Evolutionary conservation across 2,888 invertebrate genomes (phyloP).

Genomic region (Tiliacea citrago): DNA sequence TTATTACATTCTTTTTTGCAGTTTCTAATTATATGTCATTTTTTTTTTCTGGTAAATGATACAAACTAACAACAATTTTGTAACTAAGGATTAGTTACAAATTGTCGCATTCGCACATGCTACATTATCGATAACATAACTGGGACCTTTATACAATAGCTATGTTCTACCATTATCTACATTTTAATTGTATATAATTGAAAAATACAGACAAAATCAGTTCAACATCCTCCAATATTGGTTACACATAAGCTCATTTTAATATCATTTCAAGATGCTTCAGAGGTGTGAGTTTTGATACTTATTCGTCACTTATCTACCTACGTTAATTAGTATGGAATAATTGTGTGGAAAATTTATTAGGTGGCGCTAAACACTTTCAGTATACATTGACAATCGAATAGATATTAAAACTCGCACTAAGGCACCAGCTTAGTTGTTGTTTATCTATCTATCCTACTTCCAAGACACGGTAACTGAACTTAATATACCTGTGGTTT

Average conservation of each 20-base stretch:
- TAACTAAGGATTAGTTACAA: neutral
- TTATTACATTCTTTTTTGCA: neutral
- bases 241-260: constrained; percentile 43
- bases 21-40: neutral
- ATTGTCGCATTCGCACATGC: neutral
- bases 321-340: neutral
- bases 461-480: constrained; percentile 18
- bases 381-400: neutral
- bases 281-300: neutral
- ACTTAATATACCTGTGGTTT: neutral
- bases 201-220: constrained; percentile 48
- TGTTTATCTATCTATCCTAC: neutral
- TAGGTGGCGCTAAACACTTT: neutral
- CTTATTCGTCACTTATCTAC: neutral
- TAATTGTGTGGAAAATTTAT: neutral
- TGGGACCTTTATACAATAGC: neutral
- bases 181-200: constrained; percentile 25
- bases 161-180: constrained; percentile 19
- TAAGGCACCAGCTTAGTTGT: neutral
- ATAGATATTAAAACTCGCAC: neutral
- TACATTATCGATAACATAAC: neutral
- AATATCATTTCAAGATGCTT: constrained; percentile 6
- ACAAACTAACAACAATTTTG: no score
- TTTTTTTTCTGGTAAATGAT: neutral
- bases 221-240: constrained; percentile 31